Percentiles rank a stretch among this genome's conserved stretches.
phyloP scores from a whole-genome alignment of 1,140 invertebrate species.

The Philotrypesis tridentata region DNA sequence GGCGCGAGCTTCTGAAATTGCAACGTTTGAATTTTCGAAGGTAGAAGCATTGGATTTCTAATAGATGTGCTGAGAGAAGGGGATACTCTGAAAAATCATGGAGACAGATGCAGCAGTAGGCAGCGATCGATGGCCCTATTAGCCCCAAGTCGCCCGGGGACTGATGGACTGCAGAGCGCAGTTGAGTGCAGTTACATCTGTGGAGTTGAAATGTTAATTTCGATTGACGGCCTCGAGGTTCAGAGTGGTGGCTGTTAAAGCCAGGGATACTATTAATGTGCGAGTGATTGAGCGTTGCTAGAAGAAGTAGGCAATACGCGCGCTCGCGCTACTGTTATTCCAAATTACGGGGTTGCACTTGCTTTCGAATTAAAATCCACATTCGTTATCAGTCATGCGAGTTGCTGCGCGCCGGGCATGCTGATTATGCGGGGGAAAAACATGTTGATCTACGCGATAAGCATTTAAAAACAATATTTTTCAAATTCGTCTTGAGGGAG shows the following conservation, averaged over 20 bases:
- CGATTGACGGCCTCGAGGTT: background rate
- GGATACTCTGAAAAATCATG: no score
- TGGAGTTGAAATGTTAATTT: background rate
- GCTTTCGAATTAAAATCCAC: background rate
- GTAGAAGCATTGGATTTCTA: no score
- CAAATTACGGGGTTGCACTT: background rate
- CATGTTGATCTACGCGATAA: background rate
- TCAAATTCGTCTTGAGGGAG: background rate
- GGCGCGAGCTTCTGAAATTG: no score
- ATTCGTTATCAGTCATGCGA: background rate
- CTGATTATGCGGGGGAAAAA: background rate
- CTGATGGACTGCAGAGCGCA: background rate
- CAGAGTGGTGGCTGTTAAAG: background rate
- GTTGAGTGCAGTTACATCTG: no score
- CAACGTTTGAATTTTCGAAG: no score
- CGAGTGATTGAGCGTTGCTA: no score
- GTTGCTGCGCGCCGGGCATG: no score
- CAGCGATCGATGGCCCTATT: background rate
- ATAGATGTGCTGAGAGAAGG: no score
- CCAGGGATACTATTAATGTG: background rate
- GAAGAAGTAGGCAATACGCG: background rate
- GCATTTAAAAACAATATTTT: background rate
- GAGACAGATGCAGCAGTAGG: background rate
- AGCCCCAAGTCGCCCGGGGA: background rate
- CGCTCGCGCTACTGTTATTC: background rate